phyloP scores from a whole-genome alignment of 2,113 vertebrate species.

The Struthio camelus region DNA sequence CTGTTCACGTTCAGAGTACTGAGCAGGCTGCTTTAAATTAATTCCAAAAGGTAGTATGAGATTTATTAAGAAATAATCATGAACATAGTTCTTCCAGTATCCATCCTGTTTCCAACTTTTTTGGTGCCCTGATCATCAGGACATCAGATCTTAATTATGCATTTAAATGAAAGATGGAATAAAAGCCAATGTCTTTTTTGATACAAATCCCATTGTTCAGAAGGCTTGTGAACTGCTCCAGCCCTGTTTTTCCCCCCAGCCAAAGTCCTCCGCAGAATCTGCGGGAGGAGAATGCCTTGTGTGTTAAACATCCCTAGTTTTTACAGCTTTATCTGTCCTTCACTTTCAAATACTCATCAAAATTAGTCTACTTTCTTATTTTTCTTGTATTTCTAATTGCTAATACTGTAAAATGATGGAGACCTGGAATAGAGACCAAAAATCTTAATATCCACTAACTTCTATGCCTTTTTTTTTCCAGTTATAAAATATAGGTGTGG shows the following conservation, averaged over 20 bases:
- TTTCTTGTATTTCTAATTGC: not conserved
- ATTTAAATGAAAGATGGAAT: not conserved
- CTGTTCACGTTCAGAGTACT: not conserved
- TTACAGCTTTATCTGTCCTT: not conserved
- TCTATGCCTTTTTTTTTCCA: not conserved
- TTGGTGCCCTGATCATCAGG: not conserved
- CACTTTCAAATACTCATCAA: not conserved
- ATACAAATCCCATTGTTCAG: not conserved
- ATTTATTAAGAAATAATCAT: not conserved
- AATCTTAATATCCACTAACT: not conserved
- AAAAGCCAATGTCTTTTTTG: not conserved
- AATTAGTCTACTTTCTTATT: not conserved
- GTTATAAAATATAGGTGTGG: not conserved
- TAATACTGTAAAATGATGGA: not conserved
- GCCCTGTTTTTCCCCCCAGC: not conserved
- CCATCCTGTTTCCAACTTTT: not conserved
- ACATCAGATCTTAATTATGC: not conserved
- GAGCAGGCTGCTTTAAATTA: not conserved
- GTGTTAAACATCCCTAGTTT: not conserved
- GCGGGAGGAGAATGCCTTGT: not conserved
- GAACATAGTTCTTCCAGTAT: not conserved
- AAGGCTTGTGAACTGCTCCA: not conserved
- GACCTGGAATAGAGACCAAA: not conserved
- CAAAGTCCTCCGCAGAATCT: not conserved
- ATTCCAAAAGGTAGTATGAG: not conserved